Conservation (phyloP, 2,888 invertebrate species). For the Amphipyra berbera region DNA sequence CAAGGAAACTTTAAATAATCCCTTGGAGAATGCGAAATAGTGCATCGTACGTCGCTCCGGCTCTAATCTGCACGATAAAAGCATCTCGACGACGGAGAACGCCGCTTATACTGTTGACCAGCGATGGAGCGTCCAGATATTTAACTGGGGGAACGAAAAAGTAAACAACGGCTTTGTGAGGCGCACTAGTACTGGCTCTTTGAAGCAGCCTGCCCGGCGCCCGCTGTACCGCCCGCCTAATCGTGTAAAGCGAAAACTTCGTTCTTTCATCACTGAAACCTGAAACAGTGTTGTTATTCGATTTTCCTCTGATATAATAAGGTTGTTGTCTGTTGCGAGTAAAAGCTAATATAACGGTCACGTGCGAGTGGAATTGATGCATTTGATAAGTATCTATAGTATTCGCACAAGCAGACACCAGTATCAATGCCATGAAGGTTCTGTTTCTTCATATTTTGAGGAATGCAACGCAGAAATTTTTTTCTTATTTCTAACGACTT, state of each 20-base stretch:
- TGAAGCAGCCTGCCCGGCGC: slow-evolving; percentile 57
- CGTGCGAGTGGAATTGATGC: slow-evolving; percentile 4
- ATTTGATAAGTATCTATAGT: background rate
- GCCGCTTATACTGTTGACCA: slow-evolving; percentile 77
- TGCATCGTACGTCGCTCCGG: slow-evolving; percentile 69
- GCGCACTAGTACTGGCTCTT: slow-evolving; percentile 60
- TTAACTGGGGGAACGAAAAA: slow-evolving; percentile 75
- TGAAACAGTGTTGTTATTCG: slow-evolving; percentile 48
- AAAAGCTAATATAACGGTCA: slow-evolving; percentile 26
- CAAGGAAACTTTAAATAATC: slow-evolving; percentile 77
- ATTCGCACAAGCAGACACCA: background rate
- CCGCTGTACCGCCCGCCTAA: slow-evolving; percentile 63
- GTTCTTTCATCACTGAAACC: slow-evolving; percentile 66
- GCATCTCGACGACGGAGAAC: slow-evolving; percentile 66
- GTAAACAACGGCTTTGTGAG: slow-evolving; percentile 76
- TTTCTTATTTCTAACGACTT: background rate
- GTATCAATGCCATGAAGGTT: too few relatives aligned
- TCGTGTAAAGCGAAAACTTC: slow-evolving; percentile 73
- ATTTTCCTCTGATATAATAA: slow-evolving; percentile 29
- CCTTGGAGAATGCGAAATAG: slow-evolving; percentile 74
- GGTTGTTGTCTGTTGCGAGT: slow-evolving; percentile 20
- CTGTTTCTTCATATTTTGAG: background rate
- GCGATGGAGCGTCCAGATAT: slow-evolving; percentile 79
- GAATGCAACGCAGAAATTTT: too few relatives aligned
- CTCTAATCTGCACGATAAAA: slow-evolving; percentile 79